Base-by-base conservation (phyloP, 2,113 vertebrate species). In the Grantiella picta region DNA sequence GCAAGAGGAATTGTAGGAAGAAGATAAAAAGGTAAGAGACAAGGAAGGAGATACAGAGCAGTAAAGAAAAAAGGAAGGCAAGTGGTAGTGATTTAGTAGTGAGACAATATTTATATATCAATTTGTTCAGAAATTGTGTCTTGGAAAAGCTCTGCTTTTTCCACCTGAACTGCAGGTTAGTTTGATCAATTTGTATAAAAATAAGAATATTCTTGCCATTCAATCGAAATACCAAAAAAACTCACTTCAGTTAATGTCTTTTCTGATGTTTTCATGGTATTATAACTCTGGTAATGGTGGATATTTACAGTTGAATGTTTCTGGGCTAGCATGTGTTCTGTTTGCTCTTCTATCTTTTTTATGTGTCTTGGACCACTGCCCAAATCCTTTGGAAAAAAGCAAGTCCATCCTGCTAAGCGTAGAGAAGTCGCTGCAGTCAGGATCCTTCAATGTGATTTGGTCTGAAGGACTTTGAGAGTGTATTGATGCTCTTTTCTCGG, bases 1-100 rank as follows among this genome's bases (percentile, higher is more conserved):
- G 71, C 73, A 83, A 78, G 29, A 73, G 71, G 59, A 93, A 40
- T 92, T 49, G 82, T 81, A 80, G 94, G 82, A 94, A 95, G 68
- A 90, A 83, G 52, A 93, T 92, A 66, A 77, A 89, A 95, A 96
- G 79, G 73, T 92, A 66, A 66, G 68, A 80, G 63, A 80, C 59
- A 92, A 90, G 90, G 66, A 59, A 85, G 59, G 57, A 70, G 87
- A 61, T 47, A 45, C 4, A 63, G 65, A 91, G 49, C 16, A 50
- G 54, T 44, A 44, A 80, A 72, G 61, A 53, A 85, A 82, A 87
- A 82, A 66, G 9, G 24, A n/a, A 81, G 31, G 44, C 38, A 75
- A 20, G 25, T 7, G 4, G 17, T 54, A 56, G 20, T 27, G 45
- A 47, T 40, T 57, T 52, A 80, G 14, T 76, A 87, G n/a, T 54